These are phyloP conservation scores for Chrysina gloriosa DNA, from an alignment of 2,888 invertebrate genomes.

Conservation along the genomic window DNA sequence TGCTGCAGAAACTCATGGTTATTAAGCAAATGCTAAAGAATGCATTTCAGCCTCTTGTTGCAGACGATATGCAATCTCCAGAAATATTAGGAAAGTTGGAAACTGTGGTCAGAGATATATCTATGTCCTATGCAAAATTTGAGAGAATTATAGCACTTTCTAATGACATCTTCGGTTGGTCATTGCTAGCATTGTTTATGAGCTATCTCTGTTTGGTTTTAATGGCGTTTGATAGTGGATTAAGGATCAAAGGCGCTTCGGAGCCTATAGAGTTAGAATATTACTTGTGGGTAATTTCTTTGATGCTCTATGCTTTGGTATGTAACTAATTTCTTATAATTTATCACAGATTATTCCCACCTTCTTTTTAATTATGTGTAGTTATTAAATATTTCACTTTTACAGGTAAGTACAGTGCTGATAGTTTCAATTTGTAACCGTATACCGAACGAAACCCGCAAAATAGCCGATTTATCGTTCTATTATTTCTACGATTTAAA, in stretches of 20 bases:
- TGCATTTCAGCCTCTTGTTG: neutral
- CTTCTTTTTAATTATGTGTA: too few species aligned
- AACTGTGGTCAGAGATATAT: neutral
- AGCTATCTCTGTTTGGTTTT: neutral
- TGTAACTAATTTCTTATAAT: too few species aligned
- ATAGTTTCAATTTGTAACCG: neutral
- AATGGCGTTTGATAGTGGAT: neutral
- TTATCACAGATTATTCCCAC: too few species aligned
- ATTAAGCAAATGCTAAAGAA: neutral
- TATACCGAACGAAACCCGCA: neutral
- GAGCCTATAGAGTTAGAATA: neutral
- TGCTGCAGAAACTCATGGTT: neutral
- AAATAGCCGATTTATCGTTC: neutral
- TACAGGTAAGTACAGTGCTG: neutral
- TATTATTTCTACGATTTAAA: constrained; percentile 6
- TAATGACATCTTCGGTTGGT: neutral
- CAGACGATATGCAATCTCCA: neutral
- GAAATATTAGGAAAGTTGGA: neutral
- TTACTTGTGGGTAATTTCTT: neutral
- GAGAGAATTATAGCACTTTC: neutral
- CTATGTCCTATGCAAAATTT: neutral
- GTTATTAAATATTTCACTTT: neutral
- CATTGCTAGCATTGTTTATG: neutral
- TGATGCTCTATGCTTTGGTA: neutral
- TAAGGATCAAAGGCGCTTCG: neutral